Base-by-base conservation (phyloP, 2,888 invertebrate genomes). In the Xestia ashworthii region DNA sequence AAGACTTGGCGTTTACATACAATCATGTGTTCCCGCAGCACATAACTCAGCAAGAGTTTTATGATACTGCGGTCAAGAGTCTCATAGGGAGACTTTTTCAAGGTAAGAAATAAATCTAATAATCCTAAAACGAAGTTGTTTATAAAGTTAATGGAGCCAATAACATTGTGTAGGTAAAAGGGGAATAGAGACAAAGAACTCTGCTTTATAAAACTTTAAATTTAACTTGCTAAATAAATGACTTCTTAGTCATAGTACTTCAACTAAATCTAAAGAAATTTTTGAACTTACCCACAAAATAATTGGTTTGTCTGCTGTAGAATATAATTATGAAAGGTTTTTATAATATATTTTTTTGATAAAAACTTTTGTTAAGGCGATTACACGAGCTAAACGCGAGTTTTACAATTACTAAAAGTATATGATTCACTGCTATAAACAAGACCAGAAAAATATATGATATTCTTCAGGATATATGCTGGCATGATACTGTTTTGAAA, bases 1-100 rank as follows among this genome's bases (percentile, higher is more conserved):
- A 97, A 71, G 98, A 98, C 69, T 97, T 98, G 83, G 97, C 98
- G 0, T 99, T 98, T 87, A 98, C 98, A 0, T 99, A 98, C 90
- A 99, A 99, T 93, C 97, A 98, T 97, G 98, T 98, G 0, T 98
- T 98, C 89, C 97, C 97, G 44, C 97, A 97, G 70, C 97, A 97
- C n/a, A 97, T 98, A 3, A 96, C 96, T 0, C 99, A 99, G 89
- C 97, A 97, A 68, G 96, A 97, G 60, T 97, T 99, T 64, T 99
- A 99, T 92, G 97, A 98, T 48, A 97, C 96, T 41, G 97, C 98
- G 16, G 98, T 99, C 0, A 97, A 97, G 86, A 97, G 97, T 22
- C 97, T 99, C 83, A 97, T 99, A 41, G 95, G 97, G 5, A 98
- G 98, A 90, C 95, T 99, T n/a, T 98, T 99, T 92, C 97, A 98